These are phyloP conservation scores for Dryomyza anilis DNA, from an alignment of 2,888 invertebrate genomes.

Conservation along the genomic window DNA sequence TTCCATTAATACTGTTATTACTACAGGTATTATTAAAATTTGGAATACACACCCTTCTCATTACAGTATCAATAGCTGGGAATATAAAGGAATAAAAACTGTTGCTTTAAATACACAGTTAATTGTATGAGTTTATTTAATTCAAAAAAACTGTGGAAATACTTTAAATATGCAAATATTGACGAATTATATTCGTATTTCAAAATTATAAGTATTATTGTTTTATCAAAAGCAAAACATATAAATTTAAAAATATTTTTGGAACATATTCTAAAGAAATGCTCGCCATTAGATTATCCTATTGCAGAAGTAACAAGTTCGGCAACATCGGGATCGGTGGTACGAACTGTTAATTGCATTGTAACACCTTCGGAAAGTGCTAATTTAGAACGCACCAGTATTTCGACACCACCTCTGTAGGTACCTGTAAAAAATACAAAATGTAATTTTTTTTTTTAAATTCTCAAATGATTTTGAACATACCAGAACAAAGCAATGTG, in stretches of 20 bases:
- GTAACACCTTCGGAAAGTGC: conserved; percentile 79
- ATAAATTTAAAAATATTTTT: conserved; percentile 46
- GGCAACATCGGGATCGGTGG: conserved; percentile 83
- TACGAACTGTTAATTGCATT: conserved; percentile 90
- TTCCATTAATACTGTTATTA: too few relatives aligned
- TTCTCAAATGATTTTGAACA: not conserved
- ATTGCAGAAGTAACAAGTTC: conserved; percentile 86
- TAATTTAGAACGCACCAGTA: conserved; percentile 86
- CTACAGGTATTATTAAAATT: too few relatives aligned
- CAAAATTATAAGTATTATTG: not conserved
- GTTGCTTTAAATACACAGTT: too few relatives aligned
- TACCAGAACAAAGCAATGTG: conserved; percentile 79
- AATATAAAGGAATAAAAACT: too few relatives aligned
- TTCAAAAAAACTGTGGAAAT: too few relatives aligned
- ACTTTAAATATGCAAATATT: too few relatives aligned
- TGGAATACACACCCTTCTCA: too few relatives aligned
- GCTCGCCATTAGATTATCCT: conserved; percentile 68
- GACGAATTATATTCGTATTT: not conserved
- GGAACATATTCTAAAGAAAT: conserved; percentile 12
- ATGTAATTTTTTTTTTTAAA: not conserved
- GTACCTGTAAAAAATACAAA: conserved; percentile 64
- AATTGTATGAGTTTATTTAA: too few relatives aligned
- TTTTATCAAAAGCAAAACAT: conserved; percentile 19
- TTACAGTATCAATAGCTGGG: too few relatives aligned
- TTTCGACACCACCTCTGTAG: conserved; percentile 89